Conservation (phyloP, 2,888 invertebrate species). For the Macrosiphum euphorbiae region DNA sequence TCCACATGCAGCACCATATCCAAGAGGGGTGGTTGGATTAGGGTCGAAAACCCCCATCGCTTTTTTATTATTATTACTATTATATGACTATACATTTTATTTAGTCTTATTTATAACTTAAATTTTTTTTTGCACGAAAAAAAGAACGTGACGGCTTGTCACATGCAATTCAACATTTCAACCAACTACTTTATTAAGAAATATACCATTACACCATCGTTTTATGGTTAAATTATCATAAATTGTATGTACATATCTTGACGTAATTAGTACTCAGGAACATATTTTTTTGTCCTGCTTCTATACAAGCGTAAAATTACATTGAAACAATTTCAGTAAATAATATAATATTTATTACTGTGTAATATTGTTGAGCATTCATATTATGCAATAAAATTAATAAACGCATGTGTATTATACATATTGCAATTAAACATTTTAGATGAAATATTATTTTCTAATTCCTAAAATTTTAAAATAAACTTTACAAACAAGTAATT, state of each 20-base stretch:
- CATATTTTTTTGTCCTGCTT: background rate
- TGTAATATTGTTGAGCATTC: background rate
- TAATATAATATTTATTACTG: background rate
- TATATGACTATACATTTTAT: slow-evolving; percentile 1
- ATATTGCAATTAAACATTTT: background rate
- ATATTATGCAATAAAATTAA: background rate
- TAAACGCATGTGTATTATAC: background rate
- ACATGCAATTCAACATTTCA: slow-evolving; percentile 17
- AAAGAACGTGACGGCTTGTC: slow-evolving; percentile 33
- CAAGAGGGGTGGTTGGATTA: background rate
- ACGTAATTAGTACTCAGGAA: background rate
- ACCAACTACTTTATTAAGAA: slow-evolving; percentile 15
- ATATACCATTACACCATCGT: background rate
- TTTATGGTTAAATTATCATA: background rate
- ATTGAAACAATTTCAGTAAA: background rate
- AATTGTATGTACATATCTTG: background rate
- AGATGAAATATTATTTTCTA: background rate
- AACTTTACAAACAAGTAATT: background rate
- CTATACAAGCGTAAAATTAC: background rate
- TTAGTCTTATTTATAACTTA: background rate
- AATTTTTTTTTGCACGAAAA: background rate
- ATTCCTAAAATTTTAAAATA: background rate
- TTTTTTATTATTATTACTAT: slow-evolving; percentile 11
- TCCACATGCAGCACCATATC: background rate
- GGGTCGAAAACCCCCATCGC: background rate